Base-by-base conservation (phyloP, 2,797 vertebrate genomes). In the Limnodromus scolopaceus region DNA sequence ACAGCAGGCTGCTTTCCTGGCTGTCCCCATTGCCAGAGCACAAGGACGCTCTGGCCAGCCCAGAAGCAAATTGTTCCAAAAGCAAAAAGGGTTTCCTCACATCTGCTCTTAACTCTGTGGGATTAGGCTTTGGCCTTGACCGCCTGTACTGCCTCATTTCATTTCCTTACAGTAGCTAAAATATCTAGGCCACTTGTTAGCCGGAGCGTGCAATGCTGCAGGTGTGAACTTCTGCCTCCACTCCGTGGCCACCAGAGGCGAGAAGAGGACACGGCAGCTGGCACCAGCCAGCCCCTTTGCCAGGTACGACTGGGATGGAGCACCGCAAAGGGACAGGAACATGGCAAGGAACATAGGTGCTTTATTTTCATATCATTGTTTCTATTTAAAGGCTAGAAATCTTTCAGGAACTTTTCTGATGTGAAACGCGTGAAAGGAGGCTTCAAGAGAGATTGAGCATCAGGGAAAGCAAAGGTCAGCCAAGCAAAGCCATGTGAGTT, bases 281-380 rank as follows among this genome's bases (percentile, higher is more conserved):
- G 61, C 43, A 77, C 11, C 60, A 69, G 71, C 63, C 55, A 36
- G 2, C 9, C 34, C 63, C 51, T 79, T 11, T 18, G 28, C 78
- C 17, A 14, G 30, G n/a, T 12, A 70, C 0, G 0, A 54, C 71
- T 1, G 7, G 43, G 32, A 78, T 6, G 5, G 38, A 70, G 76
- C 43, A 13, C 46, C 1, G 5, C 75, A 38, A 18, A 1, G 2
- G 48, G 32, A n/a, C 57, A 15, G 25, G 43, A 49, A n/a, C 0
- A 48, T 23, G 27, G 18, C 30, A 36, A 39, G 66, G 74, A 46
- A 46, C 34, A 57, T 0, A 0, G 2, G 6, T 1, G 2, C 13
- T 74, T 54, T 4, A 16, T 41, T 71, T 46, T 10, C 10, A 41
- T 58, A 24, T 38, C 36, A 6, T 1, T 64, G 76, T 71, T 90